Evolutionary conservation across 2,888 invertebrate genomes (phyloP).

Genomic region (Villa cingulata): DNA sequence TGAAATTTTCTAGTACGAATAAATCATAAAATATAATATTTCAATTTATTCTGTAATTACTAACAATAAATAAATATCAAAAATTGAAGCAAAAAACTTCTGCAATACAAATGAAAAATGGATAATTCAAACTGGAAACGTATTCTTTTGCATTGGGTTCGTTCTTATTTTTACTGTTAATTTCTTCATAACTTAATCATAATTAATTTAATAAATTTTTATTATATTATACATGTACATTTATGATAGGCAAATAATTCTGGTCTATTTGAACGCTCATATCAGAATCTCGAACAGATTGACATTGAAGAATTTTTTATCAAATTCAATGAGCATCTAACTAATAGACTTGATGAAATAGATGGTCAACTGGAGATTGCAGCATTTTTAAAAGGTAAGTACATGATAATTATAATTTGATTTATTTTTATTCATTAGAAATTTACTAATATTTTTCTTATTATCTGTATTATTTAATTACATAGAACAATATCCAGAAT

Average conservation of each 20-base stretch:
- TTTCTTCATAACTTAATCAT: background rate
- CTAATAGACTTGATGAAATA: conserved; percentile 1
- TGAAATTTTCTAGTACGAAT: too few relatives aligned
- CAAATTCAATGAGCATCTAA: conserved; percentile 14
- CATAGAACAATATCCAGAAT: conserved; percentile 26
- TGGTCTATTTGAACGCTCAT: conserved; percentile 19
- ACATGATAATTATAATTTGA: too few relatives aligned
- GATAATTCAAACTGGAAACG: conserved; percentile 11
- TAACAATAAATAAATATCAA: background rate
- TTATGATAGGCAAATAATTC: conserved; percentile 22
- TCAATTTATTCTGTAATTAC: background rate
- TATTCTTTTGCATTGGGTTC: conserved; percentile 9
- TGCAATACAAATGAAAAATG: background rate
- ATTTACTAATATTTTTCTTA: background rate
- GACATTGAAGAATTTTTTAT: conserved; percentile 27
- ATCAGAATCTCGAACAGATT: conserved; percentile 25
- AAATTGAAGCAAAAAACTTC: too few relatives aligned
- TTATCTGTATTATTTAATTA: background rate
- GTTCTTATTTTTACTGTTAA: background rate
- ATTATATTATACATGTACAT: background rate
- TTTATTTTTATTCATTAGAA: background rate
- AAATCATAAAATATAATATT: too few relatives aligned
- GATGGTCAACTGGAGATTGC: conserved; percentile 17
- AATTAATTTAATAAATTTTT: background rate
- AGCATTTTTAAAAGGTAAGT: background rate